phyloP scores from a whole-genome alignment of 2,113 vertebrate species.

The Micromys minutus region DNA sequence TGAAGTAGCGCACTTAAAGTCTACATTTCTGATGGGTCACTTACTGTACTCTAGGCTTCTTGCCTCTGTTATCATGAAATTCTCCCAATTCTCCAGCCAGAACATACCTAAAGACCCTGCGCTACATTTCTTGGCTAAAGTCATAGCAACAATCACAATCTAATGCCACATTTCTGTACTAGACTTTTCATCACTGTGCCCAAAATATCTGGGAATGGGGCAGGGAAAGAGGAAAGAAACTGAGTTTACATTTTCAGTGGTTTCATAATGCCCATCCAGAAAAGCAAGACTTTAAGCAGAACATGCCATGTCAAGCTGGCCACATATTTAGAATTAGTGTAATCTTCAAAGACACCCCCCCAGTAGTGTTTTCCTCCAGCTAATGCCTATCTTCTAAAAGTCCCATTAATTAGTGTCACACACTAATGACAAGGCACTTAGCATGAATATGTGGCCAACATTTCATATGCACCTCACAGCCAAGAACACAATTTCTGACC shows the following conservation, averaged over 20 bases:
- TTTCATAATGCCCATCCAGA: neutral
- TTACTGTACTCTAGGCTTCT: neutral
- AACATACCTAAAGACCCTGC: neutral
- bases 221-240: neutral
- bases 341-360: neutral
- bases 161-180: neutral
- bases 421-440: neutral
- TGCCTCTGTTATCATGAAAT: too few species aligned
- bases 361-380: neutral
- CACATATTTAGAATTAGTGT: neutral
- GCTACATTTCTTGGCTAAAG: neutral
- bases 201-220: neutral
- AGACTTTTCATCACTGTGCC: neutral
- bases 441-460: neutral
- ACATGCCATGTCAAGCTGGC: neutral
- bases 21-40: neutral
- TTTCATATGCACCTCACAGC: neutral
- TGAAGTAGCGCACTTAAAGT: neutral
- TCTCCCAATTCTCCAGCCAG: neutral
- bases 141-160: neutral
- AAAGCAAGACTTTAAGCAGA: neutral
- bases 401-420: neutral
- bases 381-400: neutral
- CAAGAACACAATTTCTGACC: neutral
- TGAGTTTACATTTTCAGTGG: neutral